Conservation (phyloP, 1,140 invertebrate species). For the Paraescarpia echinospica region DNA sequence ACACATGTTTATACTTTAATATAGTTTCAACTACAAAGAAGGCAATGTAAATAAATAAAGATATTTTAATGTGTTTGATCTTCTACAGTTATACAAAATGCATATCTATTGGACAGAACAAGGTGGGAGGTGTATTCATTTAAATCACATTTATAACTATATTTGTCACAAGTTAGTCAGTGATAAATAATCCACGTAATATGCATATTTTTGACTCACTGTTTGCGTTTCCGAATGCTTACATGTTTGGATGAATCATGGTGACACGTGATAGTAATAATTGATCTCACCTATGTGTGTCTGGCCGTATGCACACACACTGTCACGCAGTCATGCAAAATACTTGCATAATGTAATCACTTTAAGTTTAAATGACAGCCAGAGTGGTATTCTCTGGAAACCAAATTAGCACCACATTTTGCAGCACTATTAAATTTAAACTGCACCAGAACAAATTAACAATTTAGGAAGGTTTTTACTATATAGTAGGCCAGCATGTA, state of each 20-base stretch:
- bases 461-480: no score
- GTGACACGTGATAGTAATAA: background rate
- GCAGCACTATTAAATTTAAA: no score
- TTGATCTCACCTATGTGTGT: background rate
- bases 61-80: no score
- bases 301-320: no score
- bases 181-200: background rate
- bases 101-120: background rate
- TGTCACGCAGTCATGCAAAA: background rate
- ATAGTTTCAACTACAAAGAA: no score
- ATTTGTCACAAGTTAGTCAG: background rate
- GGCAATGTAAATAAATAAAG: no score
- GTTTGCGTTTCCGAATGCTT: background rate
- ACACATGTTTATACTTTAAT: no score
- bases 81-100: background rate
- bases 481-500: no score
- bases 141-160: background rate
- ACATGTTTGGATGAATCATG: no score
- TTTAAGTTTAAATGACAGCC: background rate
- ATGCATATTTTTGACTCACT: background rate
- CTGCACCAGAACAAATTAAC: no score
- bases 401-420: no score
- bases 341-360: background rate
- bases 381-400: no score
- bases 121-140: background rate